A percentile compares a stretch with the other conserved stretches of the same genome.
Evolutionary conservation across 2,888 invertebrate genomes (phyloP).

Genomic region (Mayetiola destructor): DNA sequence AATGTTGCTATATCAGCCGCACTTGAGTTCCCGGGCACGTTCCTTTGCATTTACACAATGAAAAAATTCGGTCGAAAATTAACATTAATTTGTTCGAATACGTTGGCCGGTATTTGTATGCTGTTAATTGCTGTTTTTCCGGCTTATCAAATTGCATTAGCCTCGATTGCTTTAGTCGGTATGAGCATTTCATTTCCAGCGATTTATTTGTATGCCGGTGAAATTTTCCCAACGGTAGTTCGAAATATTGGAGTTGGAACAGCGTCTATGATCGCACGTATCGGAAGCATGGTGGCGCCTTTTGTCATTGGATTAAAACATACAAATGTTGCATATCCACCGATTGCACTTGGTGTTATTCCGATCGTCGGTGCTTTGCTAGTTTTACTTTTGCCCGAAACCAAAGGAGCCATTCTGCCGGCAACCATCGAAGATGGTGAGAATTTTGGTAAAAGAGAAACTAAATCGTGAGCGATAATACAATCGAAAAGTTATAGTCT

Average conservation of each 20-base stretch:
- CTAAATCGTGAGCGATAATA: no score
- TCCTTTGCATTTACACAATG: slow-evolving; percentile 49
- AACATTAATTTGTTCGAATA: slow-evolving; percentile 48
- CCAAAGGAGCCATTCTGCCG: slow-evolving; percentile 43
- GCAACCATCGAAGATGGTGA: slow-evolving; percentile 73
- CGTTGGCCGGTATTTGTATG: slow-evolving; percentile 49
- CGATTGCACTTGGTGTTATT: slow-evolving; percentile 54
- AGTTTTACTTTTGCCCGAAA: slow-evolving; percentile 53
- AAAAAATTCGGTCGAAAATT: slow-evolving; percentile 51
- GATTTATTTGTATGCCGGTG: slow-evolving; percentile 75
- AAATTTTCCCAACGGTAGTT: slow-evolving; percentile 78
- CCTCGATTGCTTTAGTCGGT: slow-evolving; percentile 63
- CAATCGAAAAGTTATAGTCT: no score
- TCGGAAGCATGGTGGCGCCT: slow-evolving; percentile 76
- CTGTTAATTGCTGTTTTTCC: slow-evolving; percentile 46
- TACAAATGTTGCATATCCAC: slow-evolving; percentile 47
- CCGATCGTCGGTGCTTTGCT: slow-evolving; percentile 54
- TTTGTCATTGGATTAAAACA: slow-evolving; percentile 52
- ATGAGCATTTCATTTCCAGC: slow-evolving; percentile 72
- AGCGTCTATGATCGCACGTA: slow-evolving; percentile 68
- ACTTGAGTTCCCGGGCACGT: slow-evolving; percentile 50
- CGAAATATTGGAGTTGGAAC: slow-evolving; percentile 76
- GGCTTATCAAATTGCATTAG: slow-evolving; percentile 41
- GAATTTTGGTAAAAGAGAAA: slow-evolving; percentile 37
- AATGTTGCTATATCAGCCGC: slow-evolving; percentile 71